These are phyloP conservation scores for Nothocercus julius DNA, from an alignment of 2,113 vertebrate genomes.

Conservation along the genomic window DNA sequence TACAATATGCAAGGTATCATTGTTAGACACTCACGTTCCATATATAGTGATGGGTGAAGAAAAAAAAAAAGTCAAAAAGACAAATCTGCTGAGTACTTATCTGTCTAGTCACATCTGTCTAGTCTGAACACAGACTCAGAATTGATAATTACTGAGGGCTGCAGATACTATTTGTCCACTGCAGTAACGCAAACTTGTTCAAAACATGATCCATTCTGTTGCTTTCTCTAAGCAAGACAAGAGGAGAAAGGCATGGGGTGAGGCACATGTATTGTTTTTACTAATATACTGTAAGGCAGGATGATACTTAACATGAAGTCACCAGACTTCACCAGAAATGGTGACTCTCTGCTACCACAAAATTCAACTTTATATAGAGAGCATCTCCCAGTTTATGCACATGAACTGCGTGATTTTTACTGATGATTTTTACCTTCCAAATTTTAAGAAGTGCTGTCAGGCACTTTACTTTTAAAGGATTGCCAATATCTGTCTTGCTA, in stretches of 20 bases:
- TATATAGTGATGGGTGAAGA: background rate
- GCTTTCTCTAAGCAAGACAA: background rate
- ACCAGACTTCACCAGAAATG: too few relatives aligned
- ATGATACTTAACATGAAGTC: background rate
- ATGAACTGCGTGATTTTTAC: background rate
- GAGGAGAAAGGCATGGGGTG: background rate
- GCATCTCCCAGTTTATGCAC: background rate
- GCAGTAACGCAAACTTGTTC: background rate
- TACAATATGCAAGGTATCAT: background rate
- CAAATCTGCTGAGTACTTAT: background rate
- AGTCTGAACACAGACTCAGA: background rate
- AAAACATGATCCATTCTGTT: background rate
- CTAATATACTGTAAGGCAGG: background rate
- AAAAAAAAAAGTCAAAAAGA: background rate
- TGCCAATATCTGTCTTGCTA: background rate
- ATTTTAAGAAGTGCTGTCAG: background rate
- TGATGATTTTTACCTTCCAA: background rate
- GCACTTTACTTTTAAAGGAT: background rate
- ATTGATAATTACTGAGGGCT: background rate
- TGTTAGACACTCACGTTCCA: background rate
- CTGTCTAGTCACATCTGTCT: background rate
- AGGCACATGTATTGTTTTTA: background rate
- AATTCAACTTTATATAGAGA: background rate
- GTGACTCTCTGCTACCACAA: background rate
- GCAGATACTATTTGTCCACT: background rate